A percentile compares a stretch with the other conserved stretches of the same genome.
Conservation (phyloP, 2,797 vertebrate species). For the Oreortyx pictus region DNA sequence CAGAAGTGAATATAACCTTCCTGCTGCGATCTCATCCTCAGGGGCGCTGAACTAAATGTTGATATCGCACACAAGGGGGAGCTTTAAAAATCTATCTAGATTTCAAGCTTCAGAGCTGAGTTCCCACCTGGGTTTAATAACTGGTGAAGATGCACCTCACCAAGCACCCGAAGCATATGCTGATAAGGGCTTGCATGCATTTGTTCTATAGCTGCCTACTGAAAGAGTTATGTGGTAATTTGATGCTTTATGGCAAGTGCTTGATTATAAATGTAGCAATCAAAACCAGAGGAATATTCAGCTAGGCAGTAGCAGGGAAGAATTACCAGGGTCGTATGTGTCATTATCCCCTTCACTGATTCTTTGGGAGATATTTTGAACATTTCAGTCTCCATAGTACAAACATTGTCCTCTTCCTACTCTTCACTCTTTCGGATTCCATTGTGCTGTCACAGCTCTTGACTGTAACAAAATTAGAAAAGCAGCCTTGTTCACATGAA, state of each 20-base stretch:
- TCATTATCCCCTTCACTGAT: constrained; percentile 22
- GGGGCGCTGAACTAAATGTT: background rate
- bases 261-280: constrained; percentile 68
- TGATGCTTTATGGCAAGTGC: constrained; percentile 62
- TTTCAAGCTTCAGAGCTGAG: background rate
- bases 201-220: background rate
- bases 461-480: constrained; percentile 54
- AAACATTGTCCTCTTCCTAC: constrained; percentile 17
- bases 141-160: background rate
- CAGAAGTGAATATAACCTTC: background rate
- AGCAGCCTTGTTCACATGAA: constrained; percentile 36
- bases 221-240: constrained; percentile 38
- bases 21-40: background rate
- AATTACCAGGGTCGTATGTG: constrained; percentile 17
- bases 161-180: background rate
- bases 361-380: constrained; percentile 9
- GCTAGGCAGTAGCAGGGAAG: constrained; percentile 35
- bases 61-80: background rate
- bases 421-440: background rate
- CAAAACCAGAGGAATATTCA: constrained; percentile 37
- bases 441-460: constrained; percentile 3
- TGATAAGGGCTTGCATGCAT: background rate
- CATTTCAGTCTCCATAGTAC: background rate
- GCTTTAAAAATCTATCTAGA: background rate
- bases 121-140: background rate